phyloP scores from a whole-genome alignment of 2,888 invertebrate species.

The Yponomeuta sedellus region DNA sequence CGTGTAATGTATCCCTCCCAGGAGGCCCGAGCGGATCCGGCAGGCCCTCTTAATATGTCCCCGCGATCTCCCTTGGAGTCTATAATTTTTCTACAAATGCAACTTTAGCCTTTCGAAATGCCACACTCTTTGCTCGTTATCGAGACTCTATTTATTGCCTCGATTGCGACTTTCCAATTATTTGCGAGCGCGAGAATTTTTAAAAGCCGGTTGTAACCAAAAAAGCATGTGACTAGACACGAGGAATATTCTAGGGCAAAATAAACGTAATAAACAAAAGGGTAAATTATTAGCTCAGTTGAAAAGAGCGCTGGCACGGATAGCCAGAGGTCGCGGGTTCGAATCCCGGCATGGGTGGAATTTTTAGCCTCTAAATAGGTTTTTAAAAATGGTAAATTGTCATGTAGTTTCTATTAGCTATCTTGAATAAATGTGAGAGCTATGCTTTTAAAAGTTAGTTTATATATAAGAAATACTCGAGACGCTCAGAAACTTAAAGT shows the following conservation, averaged over 20 bases:
- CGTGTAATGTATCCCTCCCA: slow-evolving; percentile 55
- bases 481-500: background rate
- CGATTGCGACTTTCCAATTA: background rate
- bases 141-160: slow-evolving; percentile 9
- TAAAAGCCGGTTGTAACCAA: background rate
- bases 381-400: too few species aligned
- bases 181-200: background rate
- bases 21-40: slow-evolving; percentile 46
- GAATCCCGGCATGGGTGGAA: too few species aligned
- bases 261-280: background rate
- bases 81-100: slow-evolving; percentile 50
- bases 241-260: too few species aligned
- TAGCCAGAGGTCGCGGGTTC: too few species aligned
- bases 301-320: too few species aligned
- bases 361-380: too few species aligned
- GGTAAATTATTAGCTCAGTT: too few species aligned
- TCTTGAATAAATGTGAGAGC: too few species aligned
- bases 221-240: background rate
- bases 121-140: slow-evolving; percentile 23
- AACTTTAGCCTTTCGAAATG: slow-evolving; percentile 32
- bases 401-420: too few species aligned
- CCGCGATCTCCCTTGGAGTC: slow-evolving; percentile 53
- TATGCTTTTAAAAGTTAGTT: background rate
- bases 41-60: slow-evolving; percentile 57
- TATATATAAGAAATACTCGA: background rate